A percentile compares a stretch with the other conserved stretches of the same genome.
Conservation (phyloP, 2,888 invertebrate genomes). For the Nomada flava region DNA sequence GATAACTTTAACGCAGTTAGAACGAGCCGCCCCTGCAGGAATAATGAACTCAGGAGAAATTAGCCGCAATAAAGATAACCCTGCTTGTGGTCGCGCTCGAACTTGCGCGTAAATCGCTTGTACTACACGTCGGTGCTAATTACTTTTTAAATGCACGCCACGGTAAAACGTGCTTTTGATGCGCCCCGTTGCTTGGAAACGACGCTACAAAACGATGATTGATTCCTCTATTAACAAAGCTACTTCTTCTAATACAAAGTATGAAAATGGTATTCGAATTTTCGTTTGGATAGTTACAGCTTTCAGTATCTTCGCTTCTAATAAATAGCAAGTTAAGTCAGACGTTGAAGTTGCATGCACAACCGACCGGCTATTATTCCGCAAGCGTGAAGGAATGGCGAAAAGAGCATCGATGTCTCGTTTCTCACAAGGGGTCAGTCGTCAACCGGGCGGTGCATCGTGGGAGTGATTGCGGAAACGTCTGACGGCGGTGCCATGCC, state of each 20-base stretch:
- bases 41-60: slow-evolving; percentile 40
- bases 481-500: slow-evolving; percentile 57
- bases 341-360: too few species aligned
- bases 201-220: not conserved
- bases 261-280: too few species aligned
- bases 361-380: not conserved
- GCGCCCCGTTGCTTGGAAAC: not conserved
- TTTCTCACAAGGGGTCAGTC: slow-evolving; percentile 64
- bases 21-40: slow-evolving; percentile 11
- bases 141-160: slow-evolving; percentile 42
- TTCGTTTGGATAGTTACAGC: too few species aligned
- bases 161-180: not conserved
- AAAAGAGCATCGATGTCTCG: slow-evolving; percentile 24
- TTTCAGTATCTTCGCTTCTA: too few species aligned
- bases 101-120: slow-evolving; percentile 35
- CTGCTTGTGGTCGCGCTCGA: slow-evolving; percentile 30
- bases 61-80: slow-evolving; percentile 44
- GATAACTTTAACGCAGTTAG: slow-evolving; percentile 22
- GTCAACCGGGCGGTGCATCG: slow-evolving; percentile 60
- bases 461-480: slow-evolving; percentile 74
- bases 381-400: not conserved
- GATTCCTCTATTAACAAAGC: not conserved
- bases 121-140: slow-evolving; percentile 30
- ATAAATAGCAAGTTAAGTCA: too few species aligned
- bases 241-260: too few species aligned